These are phyloP conservation scores for Portunus trituberculatus DNA, from an alignment of 1,140 invertebrate genomes.

Conservation along the genomic window DNA sequence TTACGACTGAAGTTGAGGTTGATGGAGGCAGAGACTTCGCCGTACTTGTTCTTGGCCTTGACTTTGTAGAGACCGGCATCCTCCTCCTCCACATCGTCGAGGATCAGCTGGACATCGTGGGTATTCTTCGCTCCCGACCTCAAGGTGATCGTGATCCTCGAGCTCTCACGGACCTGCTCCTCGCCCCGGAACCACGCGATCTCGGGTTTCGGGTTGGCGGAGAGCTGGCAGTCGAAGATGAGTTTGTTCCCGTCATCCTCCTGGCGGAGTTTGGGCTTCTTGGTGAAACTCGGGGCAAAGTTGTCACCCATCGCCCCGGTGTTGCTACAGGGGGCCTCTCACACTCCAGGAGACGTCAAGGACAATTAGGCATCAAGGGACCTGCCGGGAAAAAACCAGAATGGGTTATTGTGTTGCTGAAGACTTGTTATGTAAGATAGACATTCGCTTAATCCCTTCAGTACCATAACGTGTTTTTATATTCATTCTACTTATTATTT, in stretches of 20 bases:
- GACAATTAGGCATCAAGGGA: constrained; percentile 73
- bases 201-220: constrained; percentile 92
- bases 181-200: constrained; percentile 96
- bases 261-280: constrained; percentile 97
- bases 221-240: constrained; percentile 96
- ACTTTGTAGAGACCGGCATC: constrained; percentile 99
- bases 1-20: constrained; percentile 99
- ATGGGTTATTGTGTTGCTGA: not conserved
- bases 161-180: constrained; percentile 89
- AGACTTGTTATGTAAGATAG: no score
- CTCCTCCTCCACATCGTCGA: constrained; percentile 96
- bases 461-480: no score
- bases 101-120: constrained; percentile 93
- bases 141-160: constrained; percentile 91
- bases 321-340: constrained; percentile 56
- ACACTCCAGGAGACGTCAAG: constrained; percentile 56
- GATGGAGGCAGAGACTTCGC: constrained; percentile 98
- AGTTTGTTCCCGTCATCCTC: constrained; percentile 97
- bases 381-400: constrained; percentile 44
- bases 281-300: constrained; percentile 97
- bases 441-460: no score
- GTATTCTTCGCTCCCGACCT: constrained; percentile 90
- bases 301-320: constrained; percentile 85
- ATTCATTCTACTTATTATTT: no score
- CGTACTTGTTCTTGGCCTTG: constrained; percentile 98